phyloP scores from a whole-genome alignment of 1,140 invertebrate genomes.

The Lepidurus apus region DNA sequence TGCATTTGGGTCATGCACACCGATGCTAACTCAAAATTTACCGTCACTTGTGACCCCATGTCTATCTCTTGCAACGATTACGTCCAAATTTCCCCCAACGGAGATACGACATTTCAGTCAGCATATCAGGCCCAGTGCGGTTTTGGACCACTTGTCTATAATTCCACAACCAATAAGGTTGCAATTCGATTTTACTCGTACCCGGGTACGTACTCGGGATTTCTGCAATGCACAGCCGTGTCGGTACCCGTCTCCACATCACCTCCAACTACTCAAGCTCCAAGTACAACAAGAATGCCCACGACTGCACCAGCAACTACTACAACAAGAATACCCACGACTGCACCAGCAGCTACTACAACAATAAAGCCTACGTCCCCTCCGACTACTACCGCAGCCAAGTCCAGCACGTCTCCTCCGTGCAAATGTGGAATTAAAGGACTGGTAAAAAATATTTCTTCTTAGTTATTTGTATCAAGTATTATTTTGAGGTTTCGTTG shows the following conservation, averaged over 20 bases:
- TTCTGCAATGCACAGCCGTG: conserved; percentile 49
- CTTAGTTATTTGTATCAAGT: not conserved
- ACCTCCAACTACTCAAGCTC: conserved; percentile 6
- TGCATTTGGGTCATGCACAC: conserved; percentile 52
- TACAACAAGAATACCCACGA: not conserved
- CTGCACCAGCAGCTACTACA: not conserved
- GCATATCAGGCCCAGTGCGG: conserved; percentile 52
- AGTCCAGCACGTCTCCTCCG: not conserved
- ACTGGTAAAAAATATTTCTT: conserved; percentile 26
- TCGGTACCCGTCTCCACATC: conserved; percentile 39
- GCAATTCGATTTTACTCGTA: conserved; percentile 46
- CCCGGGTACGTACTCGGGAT: conserved; percentile 44
- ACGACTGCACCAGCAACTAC: not conserved
- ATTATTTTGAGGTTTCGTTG: not conserved
- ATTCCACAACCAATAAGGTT: conserved; percentile 47
- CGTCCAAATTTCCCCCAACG: conserved; percentile 48
- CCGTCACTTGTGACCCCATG: conserved; percentile 46
- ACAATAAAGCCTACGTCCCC: not conserved
- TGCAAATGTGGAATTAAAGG: conserved; percentile 34
- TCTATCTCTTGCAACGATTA: conserved; percentile 51
- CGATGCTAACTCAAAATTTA: conserved; percentile 45
- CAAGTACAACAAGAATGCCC: not conserved
- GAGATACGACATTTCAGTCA: conserved; percentile 45
- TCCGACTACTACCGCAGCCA: not conserved
- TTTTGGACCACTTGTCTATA: conserved; percentile 42